Evolutionary conservation across 2,113 vertebrate species (phyloP).

Genomic region (Notarius quadriscutis): DNA sequence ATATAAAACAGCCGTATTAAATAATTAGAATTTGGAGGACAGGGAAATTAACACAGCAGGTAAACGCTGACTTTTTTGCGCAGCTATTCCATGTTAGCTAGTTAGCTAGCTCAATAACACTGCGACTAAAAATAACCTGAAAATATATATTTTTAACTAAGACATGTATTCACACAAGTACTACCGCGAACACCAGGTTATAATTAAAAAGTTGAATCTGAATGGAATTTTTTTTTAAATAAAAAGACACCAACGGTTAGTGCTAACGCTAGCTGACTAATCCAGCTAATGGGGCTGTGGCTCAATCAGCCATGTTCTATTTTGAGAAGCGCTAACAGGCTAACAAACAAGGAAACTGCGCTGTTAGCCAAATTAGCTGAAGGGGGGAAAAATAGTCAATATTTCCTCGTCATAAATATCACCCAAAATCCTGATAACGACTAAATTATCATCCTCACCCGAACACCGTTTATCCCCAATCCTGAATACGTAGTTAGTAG

Average conservation of each 20-base stretch:
- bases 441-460: no score
- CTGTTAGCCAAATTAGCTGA: background rate
- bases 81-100: background rate
- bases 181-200: background rate
- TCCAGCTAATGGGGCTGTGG: conserved; percentile 15
- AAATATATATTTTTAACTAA: background rate
- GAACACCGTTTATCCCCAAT: background rate
- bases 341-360: background rate
- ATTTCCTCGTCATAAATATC: background rate
- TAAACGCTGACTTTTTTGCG: background rate
- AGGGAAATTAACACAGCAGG: no score
- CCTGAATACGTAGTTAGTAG: background rate
- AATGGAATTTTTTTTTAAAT: no score
- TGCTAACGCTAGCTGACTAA: background rate
- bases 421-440: accelerated
- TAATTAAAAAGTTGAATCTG: background rate
- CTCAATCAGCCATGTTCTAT: conserved; percentile 29
- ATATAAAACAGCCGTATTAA: no score
- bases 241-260: background rate
- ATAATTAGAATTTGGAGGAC: no score
- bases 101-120: background rate
- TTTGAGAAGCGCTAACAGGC: background rate
- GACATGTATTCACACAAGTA: background rate
- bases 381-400: accelerated
- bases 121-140: background rate